Base-by-base conservation (phyloP, 2,888 invertebrate genomes). In the Cerastoderma edule region DNA sequence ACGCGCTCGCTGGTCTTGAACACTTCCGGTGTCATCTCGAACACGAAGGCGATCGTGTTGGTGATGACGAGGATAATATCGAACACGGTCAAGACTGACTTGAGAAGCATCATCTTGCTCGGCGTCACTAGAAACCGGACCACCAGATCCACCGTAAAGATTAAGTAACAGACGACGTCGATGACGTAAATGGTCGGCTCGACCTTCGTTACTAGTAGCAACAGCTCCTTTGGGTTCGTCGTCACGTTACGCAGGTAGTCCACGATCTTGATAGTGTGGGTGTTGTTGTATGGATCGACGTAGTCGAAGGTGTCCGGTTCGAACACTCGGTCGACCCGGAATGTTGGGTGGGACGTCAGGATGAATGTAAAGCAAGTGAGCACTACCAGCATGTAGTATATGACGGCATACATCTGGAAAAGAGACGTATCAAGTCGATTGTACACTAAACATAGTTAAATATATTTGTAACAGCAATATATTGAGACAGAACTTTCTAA, bases 71-170 rank as follows among this genome's bases (percentile, higher is more conserved):
- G 54, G 28, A 82, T 33, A 10, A 73, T 33, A 57, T 85, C 85
- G 27, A 82, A 39, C 0, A 75, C 56, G 53, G 78, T 79, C 30
- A 79, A 50, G 3, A 60, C 30, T 22, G 35, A 53, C 19, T 56
- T 56, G 44, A 88, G 68, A 53, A 88, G 87, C 5, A 44, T 63
- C 0, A 60, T 67, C 56, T 80, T 83, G 4, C 69, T 71, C 0
- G 87, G 87, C 32, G 83, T 83, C 19, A 80, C 80, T 6, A 83
- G 8, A 16, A 88, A 75, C 0, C 86, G 74, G 1, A 88, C 6
- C 5, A 88, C 22, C 19, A 88, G 75, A 46, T 91, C 91, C 19
- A 85, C 1, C 0, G 87, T 85, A 79, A 91, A 90, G 67, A 90
- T 86, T 0, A 76, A 67, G 30, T 88, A 67, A 44, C 87, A 86